phyloP scores from a whole-genome alignment of 2,113 vertebrate species.

The Mustelus asterias region DNA sequence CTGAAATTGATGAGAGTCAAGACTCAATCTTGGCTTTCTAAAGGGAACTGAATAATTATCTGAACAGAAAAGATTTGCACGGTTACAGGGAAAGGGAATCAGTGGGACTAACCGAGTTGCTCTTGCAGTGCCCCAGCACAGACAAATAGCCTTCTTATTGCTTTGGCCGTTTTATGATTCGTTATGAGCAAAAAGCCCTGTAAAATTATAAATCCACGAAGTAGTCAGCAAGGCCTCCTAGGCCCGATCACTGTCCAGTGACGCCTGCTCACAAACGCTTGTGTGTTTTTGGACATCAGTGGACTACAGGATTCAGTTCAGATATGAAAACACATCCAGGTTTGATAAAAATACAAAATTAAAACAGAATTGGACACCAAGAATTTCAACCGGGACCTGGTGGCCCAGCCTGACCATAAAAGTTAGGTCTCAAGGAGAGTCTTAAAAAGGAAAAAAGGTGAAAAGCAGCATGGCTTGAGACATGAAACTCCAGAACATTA shows the following conservation, averaged over 20 bases:
- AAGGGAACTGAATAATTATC: too few species aligned
- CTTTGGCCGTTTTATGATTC: too few species aligned
- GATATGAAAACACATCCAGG: neutral
- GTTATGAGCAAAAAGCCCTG: too few species aligned
- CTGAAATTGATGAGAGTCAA: too few species aligned
- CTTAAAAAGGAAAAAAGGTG: neutral
- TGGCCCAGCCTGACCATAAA: neutral
- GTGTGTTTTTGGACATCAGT: neutral
- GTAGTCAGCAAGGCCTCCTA: neutral
- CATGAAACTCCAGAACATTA: neutral
- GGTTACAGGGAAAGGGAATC: too few species aligned
- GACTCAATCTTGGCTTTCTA: too few species aligned
- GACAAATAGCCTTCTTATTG: too few species aligned
- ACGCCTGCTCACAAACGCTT: neutral
- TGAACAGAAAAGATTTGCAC: too few species aligned
- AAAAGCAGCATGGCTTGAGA: neutral
- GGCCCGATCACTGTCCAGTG: neutral
- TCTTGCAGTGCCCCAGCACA: too few species aligned
- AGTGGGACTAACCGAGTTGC: too few species aligned
- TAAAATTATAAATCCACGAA: too few species aligned
- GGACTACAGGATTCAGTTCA: neutral
- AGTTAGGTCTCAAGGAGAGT: neutral
- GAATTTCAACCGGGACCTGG: neutral
- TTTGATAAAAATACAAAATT: neutral
- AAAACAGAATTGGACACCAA: neutral